A percentile compares a stretch with the other conserved stretches of the same genome.
These are phyloP conservation scores for Drosophila baimaii DNA, from an alignment of 1,140 invertebrate species.

Conservation along the genomic window DNA sequence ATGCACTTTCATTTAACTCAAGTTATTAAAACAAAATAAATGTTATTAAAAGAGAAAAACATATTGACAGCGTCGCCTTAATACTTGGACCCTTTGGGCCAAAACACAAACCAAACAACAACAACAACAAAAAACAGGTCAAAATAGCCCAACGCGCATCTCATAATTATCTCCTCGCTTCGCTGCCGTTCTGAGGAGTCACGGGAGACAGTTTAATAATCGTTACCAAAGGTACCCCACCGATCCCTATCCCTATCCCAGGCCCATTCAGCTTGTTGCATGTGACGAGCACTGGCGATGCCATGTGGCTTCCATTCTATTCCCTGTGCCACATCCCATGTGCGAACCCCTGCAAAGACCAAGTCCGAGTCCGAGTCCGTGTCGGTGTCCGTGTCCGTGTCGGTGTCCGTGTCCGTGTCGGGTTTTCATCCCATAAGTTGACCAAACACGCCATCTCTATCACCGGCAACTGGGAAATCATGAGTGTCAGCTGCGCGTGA, in stretches of 20 bases:
- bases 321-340: slow-evolving; percentile 6
- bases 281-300: slow-evolving; percentile 26
- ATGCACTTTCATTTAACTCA: not conserved
- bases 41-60: too few species aligned
- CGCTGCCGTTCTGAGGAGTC: slow-evolving; percentile 68
- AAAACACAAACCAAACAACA: slow-evolving; percentile 1
- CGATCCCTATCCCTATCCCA: slow-evolving; percentile 4
- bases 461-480: slow-evolving; percentile 15
- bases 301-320: slow-evolving; percentile 32
- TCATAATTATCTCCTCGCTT: slow-evolving; percentile 83
- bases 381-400: slow-evolving; percentile 37
- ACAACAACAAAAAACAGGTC: slow-evolving; percentile 9
- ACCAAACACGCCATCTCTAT: slow-evolving; percentile 36
- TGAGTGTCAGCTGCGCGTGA: slow-evolving; percentile 34
- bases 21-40: not conserved
- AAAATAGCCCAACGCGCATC: slow-evolving; percentile 79
- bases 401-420: slow-evolving; percentile 26
- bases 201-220: slow-evolving; percentile 83
- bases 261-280: slow-evolving; percentile 54
- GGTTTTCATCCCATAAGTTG: slow-evolving; percentile 30
- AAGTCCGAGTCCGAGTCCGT: not conserved
- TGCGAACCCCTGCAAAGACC: not conserved
- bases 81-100: not conserved
- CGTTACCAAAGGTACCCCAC: slow-evolving; percentile 50
- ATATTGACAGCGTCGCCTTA: slow-evolving; percentile 1